These are phyloP conservation scores for Scaptomyza parva DNA, from an alignment of 2,888 invertebrate species.

Conservation along the genomic window DNA sequence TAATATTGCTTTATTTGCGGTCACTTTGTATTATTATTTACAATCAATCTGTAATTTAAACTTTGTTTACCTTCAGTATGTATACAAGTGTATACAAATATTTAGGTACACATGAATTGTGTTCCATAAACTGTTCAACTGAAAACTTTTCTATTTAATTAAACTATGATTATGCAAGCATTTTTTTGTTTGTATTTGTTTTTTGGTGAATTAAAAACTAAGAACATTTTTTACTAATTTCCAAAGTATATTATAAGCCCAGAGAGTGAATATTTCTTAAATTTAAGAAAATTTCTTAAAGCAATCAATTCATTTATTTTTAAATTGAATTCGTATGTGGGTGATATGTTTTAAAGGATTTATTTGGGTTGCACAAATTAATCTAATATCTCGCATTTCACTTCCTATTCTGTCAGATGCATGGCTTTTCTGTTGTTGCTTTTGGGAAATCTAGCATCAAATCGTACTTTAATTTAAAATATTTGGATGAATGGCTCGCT, in stretches of 20 bases:
- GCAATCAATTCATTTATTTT: no score
- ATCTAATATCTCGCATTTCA: background rate
- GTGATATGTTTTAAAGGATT: no score
- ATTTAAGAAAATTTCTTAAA: no score
- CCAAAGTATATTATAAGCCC: background rate
- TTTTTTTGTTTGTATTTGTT: background rate
- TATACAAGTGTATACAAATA: background rate
- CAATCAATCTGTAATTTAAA: background rate
- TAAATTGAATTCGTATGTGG: no score
- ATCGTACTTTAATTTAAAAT: background rate
- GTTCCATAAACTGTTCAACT: background rate
- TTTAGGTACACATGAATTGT: background rate
- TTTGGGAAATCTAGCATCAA: no score
- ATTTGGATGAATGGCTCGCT: background rate
- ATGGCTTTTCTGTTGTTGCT: background rate
- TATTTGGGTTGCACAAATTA: background rate
- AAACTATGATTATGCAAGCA: background rate
- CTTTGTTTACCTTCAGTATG: background rate
- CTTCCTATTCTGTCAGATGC: background rate
- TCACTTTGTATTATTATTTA: background rate
- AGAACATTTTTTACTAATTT: background rate
- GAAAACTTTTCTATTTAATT: background rate
- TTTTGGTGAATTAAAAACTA: no score
- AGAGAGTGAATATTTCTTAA: background rate
- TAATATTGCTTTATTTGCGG: slow-evolving; percentile 9